Conservation (phyloP, 2,113 vertebrate species). For the Myxocyprinus asiaticus region DNA sequence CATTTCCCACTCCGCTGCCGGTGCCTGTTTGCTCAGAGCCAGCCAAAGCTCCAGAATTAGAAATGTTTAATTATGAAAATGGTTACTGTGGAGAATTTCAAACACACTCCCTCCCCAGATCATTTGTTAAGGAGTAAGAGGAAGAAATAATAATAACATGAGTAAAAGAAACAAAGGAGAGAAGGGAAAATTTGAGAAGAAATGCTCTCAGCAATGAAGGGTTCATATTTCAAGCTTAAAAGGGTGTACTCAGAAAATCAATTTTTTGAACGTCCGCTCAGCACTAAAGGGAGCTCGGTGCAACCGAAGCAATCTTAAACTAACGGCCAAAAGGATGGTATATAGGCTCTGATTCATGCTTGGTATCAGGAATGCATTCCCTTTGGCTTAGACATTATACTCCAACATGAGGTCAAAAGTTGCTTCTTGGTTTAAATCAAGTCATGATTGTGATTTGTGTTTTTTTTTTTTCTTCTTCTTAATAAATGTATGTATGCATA, state of each 20-base stretch:
- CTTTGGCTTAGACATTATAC: conserved; percentile 88
- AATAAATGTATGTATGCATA: conserved; percentile 49
- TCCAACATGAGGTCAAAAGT: conserved; percentile 84
- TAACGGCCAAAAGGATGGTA: conserved; percentile 80
- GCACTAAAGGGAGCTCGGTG: conserved; percentile 94
- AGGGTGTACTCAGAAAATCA: conserved; percentile 98
- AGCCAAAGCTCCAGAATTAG: conserved; percentile 96
- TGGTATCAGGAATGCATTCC: conserved; percentile 85
- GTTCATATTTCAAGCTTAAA: conserved; percentile 99
- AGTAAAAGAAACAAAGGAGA: conserved; percentile 9
- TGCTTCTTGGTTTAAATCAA: conserved; percentile 79
- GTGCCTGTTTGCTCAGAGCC: conserved; percentile 90
- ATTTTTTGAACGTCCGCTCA: conserved; percentile 98
- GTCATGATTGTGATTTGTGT: conserved; percentile 67
- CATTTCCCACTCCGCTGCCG: conserved; percentile 63
- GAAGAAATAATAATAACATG: conserved; percentile 52
- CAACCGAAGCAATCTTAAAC: conserved; percentile 97
- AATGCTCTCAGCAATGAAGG: conserved; percentile 97
- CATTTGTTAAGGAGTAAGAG: conserved; percentile 89
- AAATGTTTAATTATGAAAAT: conserved; percentile 98
- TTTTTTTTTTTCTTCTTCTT: conserved; percentile 58
- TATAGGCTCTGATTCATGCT: conserved; percentile 86
- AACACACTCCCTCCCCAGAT: conserved; percentile 90
- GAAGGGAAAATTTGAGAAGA: conserved; percentile 77
- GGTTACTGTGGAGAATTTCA: conserved; percentile 92